These are phyloP conservation scores for Pachycephus smyrnensis DNA, from an alignment of 2,888 invertebrate species.

Conservation along the genomic window DNA sequence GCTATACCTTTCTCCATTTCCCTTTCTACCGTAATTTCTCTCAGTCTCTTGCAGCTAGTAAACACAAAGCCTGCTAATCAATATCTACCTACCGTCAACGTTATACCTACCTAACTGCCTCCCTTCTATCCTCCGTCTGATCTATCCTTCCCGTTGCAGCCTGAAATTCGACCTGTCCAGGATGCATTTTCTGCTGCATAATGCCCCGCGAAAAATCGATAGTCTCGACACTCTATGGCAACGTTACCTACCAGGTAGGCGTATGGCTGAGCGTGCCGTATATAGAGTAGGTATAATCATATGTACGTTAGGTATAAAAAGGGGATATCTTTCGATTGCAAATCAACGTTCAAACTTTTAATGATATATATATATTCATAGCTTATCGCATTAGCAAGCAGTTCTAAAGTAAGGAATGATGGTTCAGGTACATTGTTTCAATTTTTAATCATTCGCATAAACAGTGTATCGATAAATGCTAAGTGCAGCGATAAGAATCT, in stretches of 20 bases:
- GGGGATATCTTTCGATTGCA: not conserved
- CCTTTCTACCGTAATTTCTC: slow-evolving; percentile 1
- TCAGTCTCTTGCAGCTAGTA: slow-evolving; percentile 11
- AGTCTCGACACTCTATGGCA: slow-evolving; percentile 7
- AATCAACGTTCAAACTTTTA: too few relatives aligned
- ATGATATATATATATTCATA: too few relatives aligned
- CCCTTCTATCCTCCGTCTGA: not conserved
- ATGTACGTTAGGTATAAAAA: not conserved
- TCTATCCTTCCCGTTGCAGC: not conserved
- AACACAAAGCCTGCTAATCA: slow-evolving; percentile 18
- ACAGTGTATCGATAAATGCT: too few relatives aligned
- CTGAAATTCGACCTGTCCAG: slow-evolving; percentile 25
- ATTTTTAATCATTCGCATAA: too few relatives aligned
- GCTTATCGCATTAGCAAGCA: too few relatives aligned
- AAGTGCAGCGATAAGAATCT: too few relatives aligned
- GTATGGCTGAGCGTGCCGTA: too few relatives aligned
- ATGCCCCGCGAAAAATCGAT: slow-evolving; percentile 27
- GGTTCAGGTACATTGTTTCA: too few relatives aligned
- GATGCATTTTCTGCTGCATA: slow-evolving; percentile 26
- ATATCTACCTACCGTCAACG: slow-evolving; percentile 11
- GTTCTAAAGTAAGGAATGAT: too few relatives aligned
- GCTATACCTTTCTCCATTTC: too few relatives aligned
- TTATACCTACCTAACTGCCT: not conserved
- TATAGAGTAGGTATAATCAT: not conserved
- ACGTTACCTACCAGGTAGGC: not conserved